phyloP scores from a whole-genome alignment of 2,113 vertebrate genomes.

The Amazona guildingii region DNA sequence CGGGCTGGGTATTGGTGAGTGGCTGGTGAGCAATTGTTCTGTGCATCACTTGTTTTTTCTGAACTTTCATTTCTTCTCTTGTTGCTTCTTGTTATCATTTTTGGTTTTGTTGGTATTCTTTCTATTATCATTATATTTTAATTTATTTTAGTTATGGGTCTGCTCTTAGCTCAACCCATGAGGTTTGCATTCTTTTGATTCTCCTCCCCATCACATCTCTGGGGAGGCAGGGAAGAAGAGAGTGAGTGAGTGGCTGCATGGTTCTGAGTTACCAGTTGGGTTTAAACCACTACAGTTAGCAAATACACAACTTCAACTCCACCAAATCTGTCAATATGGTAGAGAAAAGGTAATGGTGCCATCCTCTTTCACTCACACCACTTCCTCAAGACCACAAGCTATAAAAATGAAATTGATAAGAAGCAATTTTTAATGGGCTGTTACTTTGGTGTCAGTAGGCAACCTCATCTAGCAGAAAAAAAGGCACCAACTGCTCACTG shows the following conservation, averaged over 20 bases:
- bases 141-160: neutral
- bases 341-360: neutral
- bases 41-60: neutral
- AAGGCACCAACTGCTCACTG: neutral
- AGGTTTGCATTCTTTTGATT: neutral
- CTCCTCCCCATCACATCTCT: neutral
- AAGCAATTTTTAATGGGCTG: neutral
- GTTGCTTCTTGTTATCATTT: neutral
- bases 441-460: neutral
- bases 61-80: neutral
- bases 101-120: neutral
- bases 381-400: accelerated
- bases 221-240: neutral
- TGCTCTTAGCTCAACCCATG: neutral
- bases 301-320: neutral
- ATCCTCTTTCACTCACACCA: neutral
- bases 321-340: accelerated
- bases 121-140: neutral
- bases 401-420: neutral
- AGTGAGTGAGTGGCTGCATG: neutral
- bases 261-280: neutral
- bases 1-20: neutral
- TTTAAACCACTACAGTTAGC: neutral
- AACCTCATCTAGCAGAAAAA: neutral
- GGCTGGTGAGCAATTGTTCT: neutral